phyloP scores from a whole-genome alignment of 2,888 invertebrate species.

The Polymixis flavicincta region DNA sequence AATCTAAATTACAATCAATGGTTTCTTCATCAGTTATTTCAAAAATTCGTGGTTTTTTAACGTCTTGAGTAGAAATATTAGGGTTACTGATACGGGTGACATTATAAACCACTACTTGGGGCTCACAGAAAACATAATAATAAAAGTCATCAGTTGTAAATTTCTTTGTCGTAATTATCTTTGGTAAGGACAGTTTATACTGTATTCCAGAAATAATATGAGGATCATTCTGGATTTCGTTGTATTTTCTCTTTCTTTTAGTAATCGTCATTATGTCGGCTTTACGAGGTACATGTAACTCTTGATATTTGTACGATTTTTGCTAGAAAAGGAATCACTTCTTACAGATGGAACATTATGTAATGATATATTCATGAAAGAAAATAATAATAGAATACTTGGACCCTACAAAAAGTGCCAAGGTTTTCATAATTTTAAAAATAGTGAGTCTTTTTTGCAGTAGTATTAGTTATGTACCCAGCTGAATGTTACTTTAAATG shows the following conservation, averaged over 20 bases:
- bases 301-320: slow-evolving; percentile 80
- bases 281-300: slow-evolving; percentile 72
- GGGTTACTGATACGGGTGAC: background rate
- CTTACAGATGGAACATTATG: slow-evolving; percentile 60
- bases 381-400: background rate
- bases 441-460: background rate
- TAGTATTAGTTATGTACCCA: background rate
- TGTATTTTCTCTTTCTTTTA: slow-evolving; percentile 56
- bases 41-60: slow-evolving; percentile 2
- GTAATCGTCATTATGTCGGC: slow-evolving; percentile 70
- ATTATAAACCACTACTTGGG: background rate
- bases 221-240: background rate
- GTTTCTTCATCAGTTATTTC: slow-evolving; percentile 27
- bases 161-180: slow-evolving; percentile 58
- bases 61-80: background rate
- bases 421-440: background rate
- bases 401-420: background rate
- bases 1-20: background rate
- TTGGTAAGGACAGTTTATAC: slow-evolving; percentile 66
- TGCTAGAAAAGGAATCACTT: slow-evolving; percentile 78
- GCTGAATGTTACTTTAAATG: background rate
- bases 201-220: slow-evolving; percentile 15
- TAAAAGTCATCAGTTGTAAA: slow-evolving; percentile 59
- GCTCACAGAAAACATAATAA: slow-evolving; percentile 51
- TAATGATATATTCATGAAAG: background rate